Evolutionary conservation across 2,888 invertebrate species (phyloP), one percentile per base, ranked within the genome.

Genomic region (Drosophila mulleri): DNA sequence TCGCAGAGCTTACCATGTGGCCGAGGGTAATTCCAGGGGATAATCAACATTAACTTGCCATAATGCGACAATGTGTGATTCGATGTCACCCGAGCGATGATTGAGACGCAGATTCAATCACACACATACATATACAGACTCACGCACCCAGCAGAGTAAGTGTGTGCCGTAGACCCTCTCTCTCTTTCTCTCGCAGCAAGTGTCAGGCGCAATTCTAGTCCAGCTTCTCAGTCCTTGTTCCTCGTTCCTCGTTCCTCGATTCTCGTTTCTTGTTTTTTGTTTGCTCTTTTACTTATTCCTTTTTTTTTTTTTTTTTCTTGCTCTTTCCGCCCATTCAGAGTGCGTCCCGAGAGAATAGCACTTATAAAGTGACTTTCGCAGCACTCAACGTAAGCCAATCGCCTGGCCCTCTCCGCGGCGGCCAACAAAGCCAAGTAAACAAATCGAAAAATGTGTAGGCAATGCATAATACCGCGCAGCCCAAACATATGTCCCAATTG

Each of bases 401-500:
- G 47, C 4, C 32, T 56, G 56, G 50, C 39, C 72, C 56, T 29
- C 63, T 45, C 48, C 58, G 41, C 29, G 29, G n/a, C 16, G 14
- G 23, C 42, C 37, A 66, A 58, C 72, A 68, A 63, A 42, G 47
- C 37, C 62, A 56, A 73, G 61, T 41, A 60, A 67, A 72, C 61
- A 72, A 72, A 61, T 62, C 61, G 57, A 63, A 54, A 54, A 54
- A 58, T 62, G 52, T 60, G 62, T 63, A 58, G 57, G 66, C 59
- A 71, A 52, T 56, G 62, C 63, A 64, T 53, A 72, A 68, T 57
- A 65, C 67, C 64, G 68, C 71, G 68, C 80, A 77, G 78, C 63
- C 63, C 70, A 67, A 83, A 79, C 88, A 90, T 91, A 90, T 90
- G 90, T 89, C 81, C 69, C 82, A 88, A 90, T 90, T 90, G 89